Conservation (phyloP, 2,113 vertebrate species). For the Macquaria australasica region DNA sequence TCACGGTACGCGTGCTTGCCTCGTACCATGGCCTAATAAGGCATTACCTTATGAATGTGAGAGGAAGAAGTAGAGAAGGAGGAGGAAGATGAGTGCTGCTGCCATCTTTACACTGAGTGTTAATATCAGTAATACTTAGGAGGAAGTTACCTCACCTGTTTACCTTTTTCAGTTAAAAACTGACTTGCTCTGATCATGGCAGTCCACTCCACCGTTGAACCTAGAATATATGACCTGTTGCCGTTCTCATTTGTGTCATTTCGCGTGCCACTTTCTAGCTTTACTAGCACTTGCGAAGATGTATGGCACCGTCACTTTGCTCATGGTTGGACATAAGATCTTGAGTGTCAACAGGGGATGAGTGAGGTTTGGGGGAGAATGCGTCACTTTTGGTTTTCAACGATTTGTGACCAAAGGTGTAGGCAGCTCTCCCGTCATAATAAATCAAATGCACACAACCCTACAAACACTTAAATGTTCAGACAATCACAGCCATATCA, state of each 20-base stretch:
- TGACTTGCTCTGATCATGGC: slow-evolving; percentile 22
- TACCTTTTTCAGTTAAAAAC: slow-evolving; percentile 37
- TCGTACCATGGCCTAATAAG: slow-evolving; percentile 37
- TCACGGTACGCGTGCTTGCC: slow-evolving; percentile 22
- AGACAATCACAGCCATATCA: slow-evolving; percentile 77
- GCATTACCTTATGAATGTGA: slow-evolving; percentile 35
- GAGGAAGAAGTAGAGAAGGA: slow-evolving; percentile 5
- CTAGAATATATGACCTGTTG: slow-evolving; percentile 10
- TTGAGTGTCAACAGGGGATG: slow-evolving; percentile 6
- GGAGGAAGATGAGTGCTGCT: slow-evolving; percentile 57
- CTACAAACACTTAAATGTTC: slow-evolving; percentile 36
- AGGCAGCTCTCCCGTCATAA: not conserved
- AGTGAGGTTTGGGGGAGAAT: slow-evolving; percentile 17
- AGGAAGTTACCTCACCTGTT: slow-evolving; percentile 47
- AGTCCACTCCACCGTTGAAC: not conserved
- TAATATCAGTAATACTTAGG: slow-evolving; percentile 48
- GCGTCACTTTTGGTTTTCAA: slow-evolving; percentile 34
- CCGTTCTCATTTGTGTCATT: slow-evolving; percentile 29
- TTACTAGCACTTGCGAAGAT: slow-evolving; percentile 35
- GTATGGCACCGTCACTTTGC: slow-evolving; percentile 24
- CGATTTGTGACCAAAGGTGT: slow-evolving; percentile 17
- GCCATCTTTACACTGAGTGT: slow-evolving; percentile 63
- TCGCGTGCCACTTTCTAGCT: slow-evolving; percentile 23
- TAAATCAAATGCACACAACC: slow-evolving; percentile 13
- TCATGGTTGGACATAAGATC: slow-evolving; percentile 10